Base-by-base conservation (phyloP, 2,113 vertebrate species). In the Melierax canorus region DNA sequence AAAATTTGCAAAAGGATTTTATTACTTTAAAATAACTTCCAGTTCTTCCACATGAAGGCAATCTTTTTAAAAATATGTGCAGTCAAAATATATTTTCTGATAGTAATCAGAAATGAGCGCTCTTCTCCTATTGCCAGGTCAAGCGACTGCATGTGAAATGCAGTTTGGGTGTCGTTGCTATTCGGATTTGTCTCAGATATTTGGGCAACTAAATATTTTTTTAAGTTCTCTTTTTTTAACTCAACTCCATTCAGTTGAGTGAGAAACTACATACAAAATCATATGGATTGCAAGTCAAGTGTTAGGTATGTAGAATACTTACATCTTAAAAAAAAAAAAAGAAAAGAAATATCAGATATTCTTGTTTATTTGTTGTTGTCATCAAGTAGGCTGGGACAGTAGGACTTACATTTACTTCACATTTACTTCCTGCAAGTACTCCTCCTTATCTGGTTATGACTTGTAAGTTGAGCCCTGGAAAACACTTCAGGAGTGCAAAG, bases 131-230 rank as follows among this genome's bases (percentile, higher is more conserved):
- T 24, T 59, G 14, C 36, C 29, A 74, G 36, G 12, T 51, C 11
- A 66, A 56, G 45, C 2, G 1, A 56, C n/a, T n/a, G 23, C 23
- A 50, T 11, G 11, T 51, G 43, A 64, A 72, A 72, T 50, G 8
- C 13, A 68, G n/a, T 72, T 62, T 84, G n/a, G 22, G 1, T 2
- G 5, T 79, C 0, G 0, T 21, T 67, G 30, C 15, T 67, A 2
- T 21, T 41, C 26, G 22, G 50, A 48, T 58, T 79, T 76, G 2
- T 80, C 23, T 68, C 32, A 19, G 27, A 56, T 51, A 9, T 79
- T 63, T 34, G 8, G 4, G 5, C 6, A 60, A 27, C 29, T 77
- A 67, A 48, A 18, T 34, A 59, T 21, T 72, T 73, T 73, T 55
- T 46, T 6, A 69, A 76, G 2, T 8, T 45, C 3, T 66, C 7